Evolutionary conservation across 2,888 invertebrate species (phyloP).

Genomic region (Ormia ochracea): DNA sequence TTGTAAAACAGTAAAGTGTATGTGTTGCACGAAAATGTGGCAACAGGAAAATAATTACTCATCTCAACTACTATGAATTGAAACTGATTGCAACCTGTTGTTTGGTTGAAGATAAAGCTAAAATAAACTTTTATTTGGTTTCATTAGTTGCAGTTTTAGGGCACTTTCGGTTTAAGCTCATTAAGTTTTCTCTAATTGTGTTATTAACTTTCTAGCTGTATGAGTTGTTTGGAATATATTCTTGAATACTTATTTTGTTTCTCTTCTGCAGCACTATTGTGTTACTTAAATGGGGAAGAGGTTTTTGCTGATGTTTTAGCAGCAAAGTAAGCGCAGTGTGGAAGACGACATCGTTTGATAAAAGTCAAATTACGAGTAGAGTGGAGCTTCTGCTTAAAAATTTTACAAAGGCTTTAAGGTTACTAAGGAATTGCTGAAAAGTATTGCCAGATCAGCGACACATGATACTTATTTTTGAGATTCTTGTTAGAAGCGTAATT

Average conservation of each 20-base stretch:
- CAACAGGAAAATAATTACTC: not conserved
- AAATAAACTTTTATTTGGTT: slow-evolving; percentile 31
- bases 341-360: no score
- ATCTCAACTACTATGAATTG: not conserved
- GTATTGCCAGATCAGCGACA: no score
- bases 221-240: not conserved
- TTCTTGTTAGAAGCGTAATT: no score
- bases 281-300: not conserved
- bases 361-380: no score
- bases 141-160: slow-evolving; percentile 51
- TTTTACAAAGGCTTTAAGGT: no score
- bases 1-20: slow-evolving; percentile 7
- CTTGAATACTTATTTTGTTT: not conserved
- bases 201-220: slow-evolving; percentile 9
- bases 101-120: not conserved
- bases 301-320: not conserved
- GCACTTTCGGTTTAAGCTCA: slow-evolving; percentile 48
- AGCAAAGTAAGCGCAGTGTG: not conserved
- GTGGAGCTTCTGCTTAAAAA: no score
- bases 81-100: slow-evolving; percentile 38
- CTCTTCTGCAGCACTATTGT: not conserved
- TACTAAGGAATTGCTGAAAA: no score
- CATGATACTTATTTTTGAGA: no score
- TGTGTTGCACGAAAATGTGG: not conserved
- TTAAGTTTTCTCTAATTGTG: slow-evolving; percentile 32